These are phyloP conservation scores for Hirudinaria manillensis DNA, from an alignment of 2,888 invertebrate species.

Conservation along the genomic window DNA sequence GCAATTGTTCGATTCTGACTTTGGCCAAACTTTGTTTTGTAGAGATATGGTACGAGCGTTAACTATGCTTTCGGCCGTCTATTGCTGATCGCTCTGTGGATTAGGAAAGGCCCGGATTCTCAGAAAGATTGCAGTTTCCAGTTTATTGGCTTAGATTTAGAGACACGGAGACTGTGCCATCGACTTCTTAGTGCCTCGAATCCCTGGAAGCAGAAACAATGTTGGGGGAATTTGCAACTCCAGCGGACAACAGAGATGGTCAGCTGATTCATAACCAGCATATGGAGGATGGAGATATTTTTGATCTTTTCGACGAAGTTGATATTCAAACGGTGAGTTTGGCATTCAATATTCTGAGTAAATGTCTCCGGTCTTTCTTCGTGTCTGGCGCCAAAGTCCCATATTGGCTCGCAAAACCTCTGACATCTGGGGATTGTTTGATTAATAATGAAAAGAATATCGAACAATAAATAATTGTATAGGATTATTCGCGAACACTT, in stretches of 20 bases:
- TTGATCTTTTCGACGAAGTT: conserved; percentile 16
- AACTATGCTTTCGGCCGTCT: neutral
- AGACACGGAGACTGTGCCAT: no score
- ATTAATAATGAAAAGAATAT: no score
- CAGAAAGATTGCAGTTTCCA: no score
- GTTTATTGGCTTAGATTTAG: no score
- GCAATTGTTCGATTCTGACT: no score
- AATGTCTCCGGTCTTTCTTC: neutral
- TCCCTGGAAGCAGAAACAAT: neutral
- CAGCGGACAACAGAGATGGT: neutral
- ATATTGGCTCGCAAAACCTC: neutral
- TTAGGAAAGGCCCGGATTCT: neutral
- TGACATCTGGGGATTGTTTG: no score
- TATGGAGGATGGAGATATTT: conserved; percentile 14
- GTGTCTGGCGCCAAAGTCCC: neutral
- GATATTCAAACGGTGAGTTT: conserved; percentile 17
- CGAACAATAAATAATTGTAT: no score
- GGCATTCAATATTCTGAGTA: neutral
- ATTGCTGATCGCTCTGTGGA: neutral
- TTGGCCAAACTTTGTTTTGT: neutral
- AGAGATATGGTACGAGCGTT: neutral
- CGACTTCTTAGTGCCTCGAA: neutral
- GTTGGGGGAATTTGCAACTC: neutral
- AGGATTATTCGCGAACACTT: no score
- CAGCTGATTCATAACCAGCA: neutral